Conservation (phyloP, 2,888 invertebrate genomes). For the Acronicta psi region DNA sequence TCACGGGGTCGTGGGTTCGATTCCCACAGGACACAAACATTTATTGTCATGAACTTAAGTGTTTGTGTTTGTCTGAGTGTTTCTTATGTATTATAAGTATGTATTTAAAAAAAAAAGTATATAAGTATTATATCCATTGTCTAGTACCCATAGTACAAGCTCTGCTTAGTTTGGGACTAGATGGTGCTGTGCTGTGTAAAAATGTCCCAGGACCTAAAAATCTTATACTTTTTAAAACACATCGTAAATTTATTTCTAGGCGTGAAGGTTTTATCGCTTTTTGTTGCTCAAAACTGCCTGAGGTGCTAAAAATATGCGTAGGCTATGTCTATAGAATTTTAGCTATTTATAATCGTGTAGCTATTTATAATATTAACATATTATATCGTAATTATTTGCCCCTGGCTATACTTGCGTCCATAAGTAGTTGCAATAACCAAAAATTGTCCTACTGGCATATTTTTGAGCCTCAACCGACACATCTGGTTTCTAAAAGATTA, state of each 20-base stretch:
- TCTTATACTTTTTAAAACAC: too few species aligned
- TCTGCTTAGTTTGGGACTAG: too few species aligned
- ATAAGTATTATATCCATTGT: too few species aligned
- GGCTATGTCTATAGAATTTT: conserved; percentile 23
- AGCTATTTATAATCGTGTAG: conserved; percentile 9
- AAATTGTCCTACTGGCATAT: background rate
- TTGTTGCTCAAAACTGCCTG: conserved; percentile 23
- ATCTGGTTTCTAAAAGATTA: background rate
- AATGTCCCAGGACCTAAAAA: too few species aligned
- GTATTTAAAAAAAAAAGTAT: too few species aligned
- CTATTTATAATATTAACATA: conserved; percentile 24
- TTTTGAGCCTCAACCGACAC: background rate
- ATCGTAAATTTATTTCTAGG: background rate
- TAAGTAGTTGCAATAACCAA: background rate
- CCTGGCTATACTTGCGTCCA: conserved; percentile 7
- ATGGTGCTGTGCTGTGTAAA: too few species aligned
- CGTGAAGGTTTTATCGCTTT: background rate
- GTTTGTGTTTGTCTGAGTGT: too few species aligned
- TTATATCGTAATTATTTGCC: conserved; percentile 14
- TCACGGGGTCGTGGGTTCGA: too few species aligned
- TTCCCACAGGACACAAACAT: too few species aligned
- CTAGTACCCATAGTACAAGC: too few species aligned
- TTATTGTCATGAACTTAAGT: too few species aligned
- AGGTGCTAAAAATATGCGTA: conserved; percentile 21
- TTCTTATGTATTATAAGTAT: too few species aligned